Percentiles rank a stretch among this genome's conserved stretches.
Evolutionary conservation across 2,888 invertebrate species (phyloP).

Genomic region (Ischnus inquisitorius): DNA sequence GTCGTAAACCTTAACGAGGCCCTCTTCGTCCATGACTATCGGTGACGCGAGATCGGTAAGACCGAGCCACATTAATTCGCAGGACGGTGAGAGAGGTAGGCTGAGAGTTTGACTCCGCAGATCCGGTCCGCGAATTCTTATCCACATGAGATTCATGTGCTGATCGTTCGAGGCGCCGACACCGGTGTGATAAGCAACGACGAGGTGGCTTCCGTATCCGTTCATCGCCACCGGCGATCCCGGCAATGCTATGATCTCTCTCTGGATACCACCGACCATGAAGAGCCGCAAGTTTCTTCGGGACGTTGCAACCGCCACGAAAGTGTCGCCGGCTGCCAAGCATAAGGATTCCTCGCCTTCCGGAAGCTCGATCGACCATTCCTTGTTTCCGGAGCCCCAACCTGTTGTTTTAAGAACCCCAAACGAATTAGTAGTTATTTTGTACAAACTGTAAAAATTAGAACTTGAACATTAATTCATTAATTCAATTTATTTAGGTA

Average conservation of each 20-base stretch:
- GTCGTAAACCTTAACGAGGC: constrained; percentile 91
- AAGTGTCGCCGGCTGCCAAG: constrained; percentile 88
- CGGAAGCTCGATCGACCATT: constrained; percentile 94
- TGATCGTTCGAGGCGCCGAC: constrained; percentile 86
- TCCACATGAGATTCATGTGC: constrained; percentile 86
- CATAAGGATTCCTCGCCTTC: constrained; percentile 92
- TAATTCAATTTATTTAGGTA: too few species aligned
- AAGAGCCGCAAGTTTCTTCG: constrained; percentile 93
- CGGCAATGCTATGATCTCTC: constrained; percentile 90
- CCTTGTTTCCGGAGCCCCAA: constrained; percentile 91
- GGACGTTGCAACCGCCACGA: constrained; percentile 93
- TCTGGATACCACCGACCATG: constrained; percentile 95
- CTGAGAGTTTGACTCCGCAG: constrained; percentile 87
- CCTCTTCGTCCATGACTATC: constrained; percentile 91
- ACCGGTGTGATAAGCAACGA: constrained; percentile 90
- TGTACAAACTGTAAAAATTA: too few species aligned
- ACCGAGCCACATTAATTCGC: constrained; percentile 92
- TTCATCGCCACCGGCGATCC: constrained; percentile 91
- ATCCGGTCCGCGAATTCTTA: constrained; percentile 85
- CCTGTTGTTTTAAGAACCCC: constrained; percentile 71
- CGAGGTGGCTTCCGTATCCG: constrained; percentile 88
- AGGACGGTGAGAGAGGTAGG: constrained; percentile 89
- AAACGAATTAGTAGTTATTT: constrained; percentile 16
- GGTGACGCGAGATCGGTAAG: constrained; percentile 94
- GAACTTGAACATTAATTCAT: too few species aligned